phyloP scores from a whole-genome alignment of 2,113 vertebrate species.

The Gymnocephalus cernua region DNA sequence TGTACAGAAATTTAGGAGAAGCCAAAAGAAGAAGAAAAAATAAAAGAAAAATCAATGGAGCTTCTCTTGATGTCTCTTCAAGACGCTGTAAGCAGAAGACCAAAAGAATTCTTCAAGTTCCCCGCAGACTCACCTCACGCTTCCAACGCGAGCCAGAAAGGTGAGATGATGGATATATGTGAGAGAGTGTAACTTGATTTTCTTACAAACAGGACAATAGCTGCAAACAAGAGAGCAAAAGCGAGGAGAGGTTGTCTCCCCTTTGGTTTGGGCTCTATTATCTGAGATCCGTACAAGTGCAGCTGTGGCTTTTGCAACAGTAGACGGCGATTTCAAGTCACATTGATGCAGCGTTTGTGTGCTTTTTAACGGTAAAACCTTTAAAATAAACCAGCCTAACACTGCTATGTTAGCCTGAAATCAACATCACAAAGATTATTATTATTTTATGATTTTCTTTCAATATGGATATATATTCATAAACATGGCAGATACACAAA shows the following conservation, averaged over 20 bases:
- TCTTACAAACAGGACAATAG: constrained; percentile 85
- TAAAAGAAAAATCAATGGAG: constrained; percentile 81
- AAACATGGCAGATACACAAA: not conserved
- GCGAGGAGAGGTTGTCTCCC: constrained; percentile 72
- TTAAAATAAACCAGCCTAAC: not conserved
- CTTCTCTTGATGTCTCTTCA: constrained; percentile 84
- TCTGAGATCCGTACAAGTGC: constrained; percentile 74
- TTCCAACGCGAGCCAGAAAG: constrained; percentile 71
- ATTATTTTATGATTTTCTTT: not conserved
- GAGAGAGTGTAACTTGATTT: constrained; percentile 77
- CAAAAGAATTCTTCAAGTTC: constrained; percentile 78
- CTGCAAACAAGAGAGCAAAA: constrained; percentile 79
- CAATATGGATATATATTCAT: not conserved
- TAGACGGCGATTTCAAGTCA: constrained; percentile 62
- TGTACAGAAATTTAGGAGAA: constrained; percentile 75
- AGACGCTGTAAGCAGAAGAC: constrained; percentile 77
- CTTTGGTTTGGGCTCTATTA: constrained; percentile 78
- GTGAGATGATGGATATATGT: constrained; percentile 82
- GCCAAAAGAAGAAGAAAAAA: constrained; percentile 57
- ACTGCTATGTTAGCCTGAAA: not conserved
- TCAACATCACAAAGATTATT: not conserved
- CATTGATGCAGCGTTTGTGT: not conserved
- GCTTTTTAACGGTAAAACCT: not conserved
- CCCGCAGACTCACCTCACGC: constrained; percentile 77
- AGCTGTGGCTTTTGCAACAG: constrained; percentile 61